These are phyloP conservation scores for Lerista edwardsae DNA, from an alignment of 2,797 vertebrate species.

Conservation along the genomic window DNA sequence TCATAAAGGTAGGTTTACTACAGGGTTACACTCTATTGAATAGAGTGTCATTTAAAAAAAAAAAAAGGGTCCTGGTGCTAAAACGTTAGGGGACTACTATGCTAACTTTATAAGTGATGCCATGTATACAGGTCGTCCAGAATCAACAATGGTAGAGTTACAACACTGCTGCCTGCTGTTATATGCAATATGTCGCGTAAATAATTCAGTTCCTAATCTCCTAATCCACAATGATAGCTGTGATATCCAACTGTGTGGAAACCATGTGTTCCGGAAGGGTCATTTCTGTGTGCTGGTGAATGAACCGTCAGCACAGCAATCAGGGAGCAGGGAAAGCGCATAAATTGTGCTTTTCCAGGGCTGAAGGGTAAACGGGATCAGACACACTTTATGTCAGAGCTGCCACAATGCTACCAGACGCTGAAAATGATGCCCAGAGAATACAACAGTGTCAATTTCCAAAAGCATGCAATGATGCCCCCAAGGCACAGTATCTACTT, in stretches of 20 bases:
- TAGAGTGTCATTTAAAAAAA: too few species aligned
- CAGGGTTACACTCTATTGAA: too few species aligned
- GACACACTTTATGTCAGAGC: constrained; percentile 11
- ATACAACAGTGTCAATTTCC: background rate
- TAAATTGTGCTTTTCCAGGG: constrained; percentile 17
- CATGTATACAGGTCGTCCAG: background rate
- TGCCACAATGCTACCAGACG: background rate
- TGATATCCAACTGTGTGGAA: background rate
- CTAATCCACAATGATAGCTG: constrained; percentile 1
- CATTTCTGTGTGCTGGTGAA: background rate
- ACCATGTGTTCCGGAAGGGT: constrained; percentile 6
- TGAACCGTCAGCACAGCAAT: background rate
- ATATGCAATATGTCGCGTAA: background rate
- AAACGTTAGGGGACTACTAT: too few species aligned
- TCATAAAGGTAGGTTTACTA: too few species aligned
- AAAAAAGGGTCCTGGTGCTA: too few species aligned
- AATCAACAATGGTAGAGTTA: background rate
- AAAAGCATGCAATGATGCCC: background rate
- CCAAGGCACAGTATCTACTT: background rate
- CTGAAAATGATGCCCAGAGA: constrained; percentile 23
- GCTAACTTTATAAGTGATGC: background rate
- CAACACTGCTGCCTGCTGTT: background rate
- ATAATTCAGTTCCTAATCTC: background rate
- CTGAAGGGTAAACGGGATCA: constrained; percentile 15
- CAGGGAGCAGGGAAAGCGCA: constrained; percentile 11